Conservation (phyloP, 1,140 invertebrate species). For the Planococcus citri region DNA sequence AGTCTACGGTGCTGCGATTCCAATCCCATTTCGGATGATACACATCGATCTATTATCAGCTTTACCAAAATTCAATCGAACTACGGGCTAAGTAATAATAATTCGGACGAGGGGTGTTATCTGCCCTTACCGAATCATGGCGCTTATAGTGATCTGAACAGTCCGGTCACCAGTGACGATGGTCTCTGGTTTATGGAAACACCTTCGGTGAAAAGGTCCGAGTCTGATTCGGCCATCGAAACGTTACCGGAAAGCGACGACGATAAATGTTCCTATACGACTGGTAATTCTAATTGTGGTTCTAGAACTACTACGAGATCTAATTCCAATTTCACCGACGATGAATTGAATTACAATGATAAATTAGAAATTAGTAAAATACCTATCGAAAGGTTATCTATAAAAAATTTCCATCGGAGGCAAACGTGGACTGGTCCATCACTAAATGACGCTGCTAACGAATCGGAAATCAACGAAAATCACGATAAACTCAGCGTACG, state of each 20-base stretch:
- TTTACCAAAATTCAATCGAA: no score
- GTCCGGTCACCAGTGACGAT: neutral
- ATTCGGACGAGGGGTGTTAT: neutral
- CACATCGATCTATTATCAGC: no score
- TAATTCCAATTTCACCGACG: neutral
- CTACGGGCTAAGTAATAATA: neutral
- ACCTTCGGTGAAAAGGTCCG: neutral
- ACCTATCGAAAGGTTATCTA: neutral
- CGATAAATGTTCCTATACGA: neutral
- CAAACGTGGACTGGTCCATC: conserved; percentile 26
- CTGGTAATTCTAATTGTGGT: no score
- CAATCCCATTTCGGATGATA: no score
- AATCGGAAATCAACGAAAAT: neutral
- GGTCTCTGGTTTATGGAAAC: neutral
- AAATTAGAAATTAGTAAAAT: neutral
- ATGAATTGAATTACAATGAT: neutral
- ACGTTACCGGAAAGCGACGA: neutral
- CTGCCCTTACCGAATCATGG: neutral
- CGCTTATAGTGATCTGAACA: neutral
- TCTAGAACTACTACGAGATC: neutral
- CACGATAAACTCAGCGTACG: neutral
- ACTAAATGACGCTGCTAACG: neutral
- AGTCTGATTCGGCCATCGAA: conserved; percentile 6
- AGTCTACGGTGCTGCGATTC: no score
- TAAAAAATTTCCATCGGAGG: conserved; percentile 29